Evolutionary conservation across 1,140 invertebrate species (phyloP).

Genomic region (Hylyphantes graminicola): DNA sequence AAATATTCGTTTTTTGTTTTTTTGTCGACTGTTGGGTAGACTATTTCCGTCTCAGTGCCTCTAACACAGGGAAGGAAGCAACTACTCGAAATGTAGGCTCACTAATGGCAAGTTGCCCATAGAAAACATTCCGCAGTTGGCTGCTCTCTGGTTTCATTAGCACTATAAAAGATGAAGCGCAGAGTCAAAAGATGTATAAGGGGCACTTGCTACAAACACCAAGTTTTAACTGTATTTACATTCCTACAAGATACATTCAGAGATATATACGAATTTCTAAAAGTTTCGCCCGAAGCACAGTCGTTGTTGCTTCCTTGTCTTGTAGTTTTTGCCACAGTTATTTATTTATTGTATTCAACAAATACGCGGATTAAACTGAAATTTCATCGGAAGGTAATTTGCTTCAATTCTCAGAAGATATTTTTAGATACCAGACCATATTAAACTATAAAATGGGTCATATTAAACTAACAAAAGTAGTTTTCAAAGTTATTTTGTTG

Average conservation of each 20-base stretch:
- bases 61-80: not conserved
- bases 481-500: too few species aligned
- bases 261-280: conserved; percentile 28
- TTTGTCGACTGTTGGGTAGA: not conserved
- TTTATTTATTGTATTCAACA: conserved; percentile 32
- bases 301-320: conserved; percentile 1
- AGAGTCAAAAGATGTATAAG: conserved; percentile 10
- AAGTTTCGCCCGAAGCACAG: conserved; percentile 1
- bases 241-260: conserved; percentile 46
- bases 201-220: conserved; percentile 13
- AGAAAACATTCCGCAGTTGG: not conserved
- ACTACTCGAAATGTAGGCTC: not conserved
- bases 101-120: conserved; percentile 29
- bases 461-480: too few species aligned
- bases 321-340: not conserved
- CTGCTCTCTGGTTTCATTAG: conserved; percentile 22
- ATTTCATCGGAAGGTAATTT: conserved; percentile 39
- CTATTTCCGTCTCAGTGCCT: conserved; percentile 29
- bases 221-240: conserved; percentile 20
- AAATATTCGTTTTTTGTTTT: not conserved
- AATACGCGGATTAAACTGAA: conserved; percentile 51
- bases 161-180: conserved; percentile 23
- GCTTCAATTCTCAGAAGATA: not conserved
- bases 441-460: too few species aligned
- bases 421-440: too few species aligned